Percentiles rank a stretch among this genome's conserved stretches.
Conservation (phyloP, 2,797 vertebrate species). For the Aythya fuligula region DNA sequence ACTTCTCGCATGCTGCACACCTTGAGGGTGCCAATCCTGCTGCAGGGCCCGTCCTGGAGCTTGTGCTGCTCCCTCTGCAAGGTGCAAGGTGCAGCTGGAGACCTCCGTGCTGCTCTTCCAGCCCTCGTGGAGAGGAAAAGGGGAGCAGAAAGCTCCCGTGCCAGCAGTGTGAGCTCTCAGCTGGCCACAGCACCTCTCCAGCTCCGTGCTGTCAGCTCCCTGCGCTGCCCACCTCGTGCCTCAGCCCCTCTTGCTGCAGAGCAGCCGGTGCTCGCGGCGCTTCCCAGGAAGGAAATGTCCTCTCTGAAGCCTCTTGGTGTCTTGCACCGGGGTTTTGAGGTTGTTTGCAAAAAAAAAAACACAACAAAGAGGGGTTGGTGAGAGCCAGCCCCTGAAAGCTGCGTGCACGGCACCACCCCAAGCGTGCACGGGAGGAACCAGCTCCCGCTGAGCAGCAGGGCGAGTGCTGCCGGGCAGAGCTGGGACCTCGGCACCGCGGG, state of each 20-base stretch:
- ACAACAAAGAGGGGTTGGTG: background rate
- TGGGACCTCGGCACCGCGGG: background rate
- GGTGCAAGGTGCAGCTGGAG: background rate
- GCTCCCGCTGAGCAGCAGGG: rapidly evolving
- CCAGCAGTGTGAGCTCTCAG: background rate
- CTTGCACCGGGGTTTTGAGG: background rate
- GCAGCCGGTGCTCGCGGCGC: background rate
- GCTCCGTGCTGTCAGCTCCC: background rate
- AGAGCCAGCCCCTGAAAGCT: background rate
- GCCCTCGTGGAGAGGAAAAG: background rate
- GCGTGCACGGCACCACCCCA: rapidly evolving
- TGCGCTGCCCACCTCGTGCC: background rate
- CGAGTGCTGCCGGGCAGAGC: background rate
- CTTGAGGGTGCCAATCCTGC: too few species aligned
- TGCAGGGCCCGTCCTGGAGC: background rate
- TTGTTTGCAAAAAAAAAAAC: background rate
- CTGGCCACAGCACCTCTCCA: background rate
- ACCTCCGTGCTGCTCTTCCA: rapidly evolving
- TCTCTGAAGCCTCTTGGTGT: background rate
- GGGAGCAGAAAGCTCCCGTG: background rate
- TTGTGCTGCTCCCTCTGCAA: background rate
- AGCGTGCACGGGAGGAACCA: rapidly evolving
- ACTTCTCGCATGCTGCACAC: background rate
- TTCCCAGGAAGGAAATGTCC: background rate
- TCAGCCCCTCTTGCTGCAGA: background rate